A percentile compares a stretch with the other conserved stretches of the same genome.
phyloP scores from a whole-genome alignment of 2,113 vertebrate species.

The Glaucidium brasilianum region DNA sequence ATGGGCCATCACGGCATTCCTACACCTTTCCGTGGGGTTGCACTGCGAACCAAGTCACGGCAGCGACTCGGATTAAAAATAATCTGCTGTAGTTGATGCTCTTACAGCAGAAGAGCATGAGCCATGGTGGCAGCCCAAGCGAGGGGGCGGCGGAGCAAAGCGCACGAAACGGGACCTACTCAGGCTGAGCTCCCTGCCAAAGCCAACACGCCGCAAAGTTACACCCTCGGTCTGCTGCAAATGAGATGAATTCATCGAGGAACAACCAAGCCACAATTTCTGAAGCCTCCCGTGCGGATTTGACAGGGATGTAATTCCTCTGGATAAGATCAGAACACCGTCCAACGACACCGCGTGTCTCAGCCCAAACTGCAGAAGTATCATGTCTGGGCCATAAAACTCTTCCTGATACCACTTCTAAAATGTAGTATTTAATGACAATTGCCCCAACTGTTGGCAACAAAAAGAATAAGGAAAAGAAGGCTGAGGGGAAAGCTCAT shows the following conservation, averaged over 20 bases:
- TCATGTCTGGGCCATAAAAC: neutral
- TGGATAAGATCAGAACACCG: neutral
- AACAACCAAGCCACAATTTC: neutral
- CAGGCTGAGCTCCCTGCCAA: neutral
- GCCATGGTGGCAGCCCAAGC: neutral
- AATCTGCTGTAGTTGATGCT: neutral
- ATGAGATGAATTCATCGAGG: neutral
- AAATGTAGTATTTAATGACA: neutral
- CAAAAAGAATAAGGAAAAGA: neutral
- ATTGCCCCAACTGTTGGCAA: neutral
- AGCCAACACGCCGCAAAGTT: neutral
- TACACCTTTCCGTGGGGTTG: neutral
- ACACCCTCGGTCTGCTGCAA: neutral
- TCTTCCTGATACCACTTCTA: neutral
- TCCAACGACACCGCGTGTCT: fast-evolving
- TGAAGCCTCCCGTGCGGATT: neutral
- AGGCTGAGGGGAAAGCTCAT: no score
- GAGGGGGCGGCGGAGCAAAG: neutral
- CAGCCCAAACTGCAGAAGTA: neutral
- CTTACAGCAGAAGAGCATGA: neutral
- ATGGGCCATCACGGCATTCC: fast-evolving
- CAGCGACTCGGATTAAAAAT: neutral
- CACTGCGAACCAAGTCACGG: fast-evolving
- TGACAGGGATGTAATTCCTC: neutral
- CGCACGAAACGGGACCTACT: fast-evolving